phyloP scores from a whole-genome alignment of 1,140 invertebrate genomes.

The Schlechtendalia chinensis region DNA sequence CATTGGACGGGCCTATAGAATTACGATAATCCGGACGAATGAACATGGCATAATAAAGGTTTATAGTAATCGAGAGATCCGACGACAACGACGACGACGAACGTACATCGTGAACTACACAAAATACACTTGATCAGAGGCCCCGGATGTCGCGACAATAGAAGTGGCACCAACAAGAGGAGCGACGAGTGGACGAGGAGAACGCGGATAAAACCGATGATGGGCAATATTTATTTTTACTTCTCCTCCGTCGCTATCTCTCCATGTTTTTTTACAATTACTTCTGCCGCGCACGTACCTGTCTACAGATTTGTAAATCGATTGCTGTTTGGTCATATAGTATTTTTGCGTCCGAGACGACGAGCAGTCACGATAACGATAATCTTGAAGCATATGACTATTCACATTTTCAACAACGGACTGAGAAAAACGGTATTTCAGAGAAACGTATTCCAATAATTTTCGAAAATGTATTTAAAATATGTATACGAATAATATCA shows the following conservation, averaged over 20 bases:
- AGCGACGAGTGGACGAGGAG: no score
- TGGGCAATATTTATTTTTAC: background rate
- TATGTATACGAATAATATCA: no score
- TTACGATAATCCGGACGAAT: conserved; percentile 48
- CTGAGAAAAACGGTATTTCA: no score
- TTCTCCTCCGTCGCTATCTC: background rate
- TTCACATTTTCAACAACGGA: no score
- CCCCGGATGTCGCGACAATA: background rate
- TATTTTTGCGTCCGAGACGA: no score
- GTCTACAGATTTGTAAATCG: no score
- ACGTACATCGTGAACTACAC: background rate
- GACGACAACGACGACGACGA: background rate
- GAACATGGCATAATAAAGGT: conserved; percentile 39
- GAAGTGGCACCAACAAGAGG: no score
- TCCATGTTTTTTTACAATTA: background rate
- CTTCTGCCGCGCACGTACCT: background rate
- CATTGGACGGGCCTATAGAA: conserved; percentile 44
- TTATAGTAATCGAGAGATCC: conserved; percentile 38
- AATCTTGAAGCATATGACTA: no score
- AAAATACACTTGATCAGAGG: background rate
- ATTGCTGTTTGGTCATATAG: no score
- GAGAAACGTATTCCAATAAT: no score
- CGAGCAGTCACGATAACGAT: no score
- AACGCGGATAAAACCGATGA: conserved; percentile 11
- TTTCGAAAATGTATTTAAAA: no score